Percentiles rank a stretch among this genome's conserved stretches.
Conservation (phyloP, 2,888 invertebrate species). For the Chrysodeixis includens region DNA sequence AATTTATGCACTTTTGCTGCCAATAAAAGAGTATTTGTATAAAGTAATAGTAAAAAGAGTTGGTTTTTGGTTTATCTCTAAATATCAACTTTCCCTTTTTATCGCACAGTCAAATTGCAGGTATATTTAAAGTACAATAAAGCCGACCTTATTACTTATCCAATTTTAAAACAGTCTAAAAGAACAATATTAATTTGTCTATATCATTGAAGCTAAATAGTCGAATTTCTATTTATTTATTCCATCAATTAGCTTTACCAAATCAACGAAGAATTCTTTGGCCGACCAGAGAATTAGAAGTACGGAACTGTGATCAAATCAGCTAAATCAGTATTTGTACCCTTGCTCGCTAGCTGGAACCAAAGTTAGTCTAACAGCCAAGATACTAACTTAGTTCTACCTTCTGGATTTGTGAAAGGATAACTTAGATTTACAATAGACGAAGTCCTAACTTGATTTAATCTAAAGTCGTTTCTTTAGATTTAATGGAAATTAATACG, state of each 20-base stretch:
- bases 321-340: constrained; percentile 48
- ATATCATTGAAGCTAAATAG: no score
- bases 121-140: no score
- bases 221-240: no score
- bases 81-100: no score
- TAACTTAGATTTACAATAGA: constrained; percentile 36
- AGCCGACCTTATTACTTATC: no score
- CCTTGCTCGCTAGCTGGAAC: constrained; percentile 23
- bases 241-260: background rate
- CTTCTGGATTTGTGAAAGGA: constrained; percentile 29
- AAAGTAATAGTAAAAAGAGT: no score
- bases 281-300: constrained; percentile 33
- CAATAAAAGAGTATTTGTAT: no score
- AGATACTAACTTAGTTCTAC: constrained; percentile 50
- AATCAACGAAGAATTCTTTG: constrained; percentile 23
- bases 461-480: constrained; percentile 16
- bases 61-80: no score
- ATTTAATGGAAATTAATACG: background rate
- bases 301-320: constrained; percentile 46
- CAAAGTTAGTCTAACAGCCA: constrained; percentile 42
- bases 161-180: no score
- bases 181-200: no score
- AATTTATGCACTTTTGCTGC: background rate
- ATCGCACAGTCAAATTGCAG: no score
- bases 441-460: constrained; percentile 31